phyloP scores from a whole-genome alignment of 2,888 invertebrate species.

The Plutella xylostella region DNA sequence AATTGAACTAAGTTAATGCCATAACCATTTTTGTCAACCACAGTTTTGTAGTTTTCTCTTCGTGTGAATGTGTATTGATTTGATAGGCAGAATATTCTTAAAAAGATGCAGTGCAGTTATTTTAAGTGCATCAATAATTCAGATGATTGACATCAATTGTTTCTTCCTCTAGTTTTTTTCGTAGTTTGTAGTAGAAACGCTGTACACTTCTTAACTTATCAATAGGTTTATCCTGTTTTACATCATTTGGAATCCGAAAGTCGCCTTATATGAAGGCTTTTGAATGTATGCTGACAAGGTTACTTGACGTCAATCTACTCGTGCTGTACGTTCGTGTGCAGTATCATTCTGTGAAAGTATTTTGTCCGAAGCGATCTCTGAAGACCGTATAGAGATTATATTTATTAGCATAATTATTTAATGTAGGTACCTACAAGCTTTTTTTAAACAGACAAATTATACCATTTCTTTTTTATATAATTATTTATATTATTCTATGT shows the following conservation, averaged over 20 bases:
- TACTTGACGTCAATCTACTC: slow-evolving; percentile 32
- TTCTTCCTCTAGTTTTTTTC: no score
- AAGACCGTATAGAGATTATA: slow-evolving; percentile 34
- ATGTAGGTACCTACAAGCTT: slow-evolving; percentile 45
- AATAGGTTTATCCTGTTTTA: slow-evolving; percentile 13
- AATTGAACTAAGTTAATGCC: slow-evolving; percentile 6
- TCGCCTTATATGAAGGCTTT: slow-evolving; percentile 35
- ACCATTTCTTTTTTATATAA: no score
- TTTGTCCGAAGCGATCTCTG: slow-evolving; percentile 53
- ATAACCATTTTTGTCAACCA: slow-evolving; percentile 15
- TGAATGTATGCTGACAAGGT: slow-evolving; percentile 31
- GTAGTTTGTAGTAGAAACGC: no score
- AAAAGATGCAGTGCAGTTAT: no score
- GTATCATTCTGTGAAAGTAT: slow-evolving; percentile 55
- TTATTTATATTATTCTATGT: no score
- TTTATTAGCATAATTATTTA: slow-evolving; percentile 64
- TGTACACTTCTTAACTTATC: no score
- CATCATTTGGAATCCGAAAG: slow-evolving; percentile 29
- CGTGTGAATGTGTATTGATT: no score
- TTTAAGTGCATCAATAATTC: no score
- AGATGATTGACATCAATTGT: no score
- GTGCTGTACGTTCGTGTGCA: slow-evolving; percentile 44
- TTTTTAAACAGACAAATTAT: no score
- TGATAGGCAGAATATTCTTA: no score
- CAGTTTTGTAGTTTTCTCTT: no score